Conservation (phyloP, 2,888 invertebrate species). For the Eristalis intricaria region DNA sequence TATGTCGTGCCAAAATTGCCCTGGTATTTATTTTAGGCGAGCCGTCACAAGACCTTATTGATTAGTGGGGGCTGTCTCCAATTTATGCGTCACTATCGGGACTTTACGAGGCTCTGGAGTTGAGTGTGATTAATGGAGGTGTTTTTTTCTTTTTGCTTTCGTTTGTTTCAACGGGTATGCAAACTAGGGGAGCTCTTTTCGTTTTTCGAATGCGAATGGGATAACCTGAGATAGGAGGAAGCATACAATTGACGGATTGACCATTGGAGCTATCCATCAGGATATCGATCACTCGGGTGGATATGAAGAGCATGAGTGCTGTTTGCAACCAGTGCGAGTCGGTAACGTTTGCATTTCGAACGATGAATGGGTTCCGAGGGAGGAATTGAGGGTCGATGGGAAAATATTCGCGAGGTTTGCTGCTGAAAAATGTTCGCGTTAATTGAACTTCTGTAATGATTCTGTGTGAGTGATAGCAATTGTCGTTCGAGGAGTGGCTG, state of each 20-base stretch:
- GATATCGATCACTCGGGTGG: constrained; percentile 36
- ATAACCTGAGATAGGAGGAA: constrained; percentile 6
- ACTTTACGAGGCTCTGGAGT: not conserved
- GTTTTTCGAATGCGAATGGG: not conserved
- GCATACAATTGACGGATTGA: constrained; percentile 26
- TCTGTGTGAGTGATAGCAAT: not conserved
- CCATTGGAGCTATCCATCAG: constrained; percentile 47
- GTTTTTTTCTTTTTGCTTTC: not conserved
- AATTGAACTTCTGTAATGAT: constrained; percentile 2
- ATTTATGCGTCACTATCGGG: constrained; percentile 3
- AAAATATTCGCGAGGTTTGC: not conserved
- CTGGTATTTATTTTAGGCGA: constrained; percentile 9
- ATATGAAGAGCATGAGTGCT: constrained; percentile 14
- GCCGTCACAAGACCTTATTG: constrained; percentile 27
- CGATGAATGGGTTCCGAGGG: not conserved
- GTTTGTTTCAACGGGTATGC: not conserved
- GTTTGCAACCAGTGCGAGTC: not conserved
- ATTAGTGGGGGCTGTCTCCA: constrained; percentile 16
- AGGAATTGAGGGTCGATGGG: not conserved
- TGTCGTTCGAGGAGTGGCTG: not conserved
- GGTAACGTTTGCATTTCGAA: not conserved
- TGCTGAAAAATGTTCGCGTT: constrained; percentile 18
- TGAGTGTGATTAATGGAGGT: constrained; percentile 26
- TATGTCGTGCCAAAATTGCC: constrained; percentile 32
- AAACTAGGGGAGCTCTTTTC: not conserved